Base-by-base conservation (phyloP, 2,888 invertebrate genomes). In the Flabesymbios commensalis region DNA sequence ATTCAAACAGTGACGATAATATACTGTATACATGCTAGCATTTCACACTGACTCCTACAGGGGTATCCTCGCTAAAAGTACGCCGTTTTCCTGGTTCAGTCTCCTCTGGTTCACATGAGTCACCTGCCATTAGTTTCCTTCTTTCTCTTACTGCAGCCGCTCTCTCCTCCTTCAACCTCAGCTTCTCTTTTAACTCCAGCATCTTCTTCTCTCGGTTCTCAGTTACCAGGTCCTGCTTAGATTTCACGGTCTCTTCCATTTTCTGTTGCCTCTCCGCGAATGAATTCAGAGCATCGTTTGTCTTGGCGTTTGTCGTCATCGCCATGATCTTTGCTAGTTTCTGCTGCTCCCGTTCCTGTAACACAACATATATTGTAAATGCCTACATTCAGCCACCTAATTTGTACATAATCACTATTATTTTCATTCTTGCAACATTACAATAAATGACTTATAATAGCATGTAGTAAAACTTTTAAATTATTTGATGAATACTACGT, bases 261-360 rank as follows among this genome's bases (percentile, higher is more conserved):
- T 7, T 10, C 31, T 49, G 14, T 22, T 49, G 49, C 14, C 31
- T 28, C 7, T 7, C 29, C 10, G 49, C 31, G 28, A 29, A 31
- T 7, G 29, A 7, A 31, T 31, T 22, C 49, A 49, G 28, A 14
- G 49, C 49, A 32, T 29, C 31, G 7, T 7, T 26, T 7, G 31
- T 22, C 29, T 49, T 32, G 22, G 29, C 31, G 10, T 49, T 49
- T 32, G 22, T 49, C 10, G 49, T 49, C 28, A 31, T 22, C 10
- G 28, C 29, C 31, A 29, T 28, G 22, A 49, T 49, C 31, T 31
- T 49, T 5, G 49, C 49, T 32, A 49, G 31, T 7, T 32, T 28
- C 31, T 49, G 49, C 22, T 49, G 49, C 31, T 49, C 49, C 10
- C 7, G 31, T 31, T 49, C 49, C 49, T 49, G 49, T 17, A 36